Base-by-base conservation (phyloP, 1,140 invertebrate genomes). In the Diploscapter pachys region DNA sequence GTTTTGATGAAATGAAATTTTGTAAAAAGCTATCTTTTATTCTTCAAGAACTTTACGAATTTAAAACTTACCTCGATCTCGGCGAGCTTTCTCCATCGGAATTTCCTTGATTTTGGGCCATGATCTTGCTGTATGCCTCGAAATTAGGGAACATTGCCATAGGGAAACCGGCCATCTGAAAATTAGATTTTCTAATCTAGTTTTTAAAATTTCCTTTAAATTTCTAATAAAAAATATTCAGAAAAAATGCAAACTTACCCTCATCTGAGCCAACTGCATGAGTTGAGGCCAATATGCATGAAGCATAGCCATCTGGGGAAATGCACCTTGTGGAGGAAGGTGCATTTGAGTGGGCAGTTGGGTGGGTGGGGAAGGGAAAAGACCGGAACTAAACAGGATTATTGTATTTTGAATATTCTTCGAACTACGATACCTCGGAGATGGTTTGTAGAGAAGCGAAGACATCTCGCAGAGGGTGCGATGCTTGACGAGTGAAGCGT, bases 231-330 rank as follows among this genome's bases (percentile, higher is more conserved):
- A n/a, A 65, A 65, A 4, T 4, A 3, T 5, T 65, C 63, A 48
- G 63, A 65, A 50, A 31, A 65, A 13, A 4, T 11, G 31, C 6
- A 4, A 9, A 48, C 4, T 11, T 11, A 63, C 64, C 11, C 55
- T 69, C 73, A 65, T 74, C 57, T 6, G 73, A 6, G 91, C 92
- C 80, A 92, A 89, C 4, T 91, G 88, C 80, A 92, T 91, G 0
- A 91, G 91, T 81, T 90, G 91, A 1, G 89, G 87, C 48, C 86
- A 70, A 86, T 87, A 71, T 83, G 85, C 78, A 85, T 89, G 86
- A 62, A 75, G 73, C 71, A 80, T 62, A n/a, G 68, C 65, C 51
- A 48, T n/a, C 50, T 76, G 51, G 4, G 64, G 63, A 54, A 51
- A 49, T 2, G 52, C 54, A 31, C 31, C 31, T 31, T 31, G 31